Evolutionary conservation across 1,140 invertebrate genomes (phyloP), one percentile per base, ranked within the genome.

Genomic region (Gonatopus flavifemur): DNA sequence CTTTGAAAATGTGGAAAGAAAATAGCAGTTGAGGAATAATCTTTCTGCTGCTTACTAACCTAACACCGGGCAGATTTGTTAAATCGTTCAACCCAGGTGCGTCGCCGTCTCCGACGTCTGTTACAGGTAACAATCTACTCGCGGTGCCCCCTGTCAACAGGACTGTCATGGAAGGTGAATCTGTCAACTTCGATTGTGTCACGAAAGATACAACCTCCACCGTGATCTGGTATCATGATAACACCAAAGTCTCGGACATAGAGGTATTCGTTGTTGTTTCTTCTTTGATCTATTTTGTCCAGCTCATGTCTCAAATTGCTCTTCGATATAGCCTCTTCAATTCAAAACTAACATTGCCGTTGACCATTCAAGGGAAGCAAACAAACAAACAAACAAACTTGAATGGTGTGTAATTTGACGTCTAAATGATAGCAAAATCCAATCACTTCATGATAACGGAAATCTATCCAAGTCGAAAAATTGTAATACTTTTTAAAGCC

Each of bases 101-200:
- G 64, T 74, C 68, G 68, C 67, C 70, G 70, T 50, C 69, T 49
- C 61, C 63, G 66, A 62, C 68, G 55, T 55, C 56, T 78, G 74
- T 84, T 78, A 52, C 78, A 94, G 91, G 92, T 62, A 88, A 90
- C 51, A 91, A 91, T 47, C 81, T 94, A 31, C 86, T 96, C 55
- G 85, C 87, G 33, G 83, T 85, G 35, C 90, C 92, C 20, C 95
- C 95, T 4, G 84, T 89, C 45, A 98, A 98, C 77, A 84, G 86
- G 65, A 97, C 94, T 3, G 86, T 87, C 10, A 82, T 91, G 74
- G 93, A 96, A 72, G 90, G 90, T 0, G 87, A 92, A 51, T 82
- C 86, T 37, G 91, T 88, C 0, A 82, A 86, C 62, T 90, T 98
- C 48, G 84, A 87, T 22, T 98, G 96, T 72, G 82, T 86, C 13